Percentiles rank a stretch among this genome's conserved stretches.
Conservation (phyloP, 2,888 invertebrate species). For the Parnassius mnemosyne region DNA sequence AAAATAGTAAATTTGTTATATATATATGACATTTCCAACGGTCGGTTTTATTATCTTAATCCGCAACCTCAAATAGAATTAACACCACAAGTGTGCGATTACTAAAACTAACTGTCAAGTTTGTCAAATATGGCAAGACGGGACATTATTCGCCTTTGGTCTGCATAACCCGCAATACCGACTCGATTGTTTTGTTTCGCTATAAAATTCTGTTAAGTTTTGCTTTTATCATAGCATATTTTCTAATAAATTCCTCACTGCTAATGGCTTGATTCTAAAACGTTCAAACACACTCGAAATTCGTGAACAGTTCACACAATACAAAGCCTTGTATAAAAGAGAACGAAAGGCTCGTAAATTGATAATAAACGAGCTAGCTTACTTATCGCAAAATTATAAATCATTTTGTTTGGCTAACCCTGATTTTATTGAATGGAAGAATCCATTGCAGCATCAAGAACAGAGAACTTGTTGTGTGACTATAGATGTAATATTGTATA, state of each 20-base stretch:
- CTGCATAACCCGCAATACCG: no score
- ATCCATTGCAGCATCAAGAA: constrained; percentile 11
- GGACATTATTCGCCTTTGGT: no score
- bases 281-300: constrained; percentile 22
- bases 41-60: no score
- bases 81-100: no score
- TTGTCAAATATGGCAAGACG: no score
- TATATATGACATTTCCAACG: no score
- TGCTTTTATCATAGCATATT: no score
- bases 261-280: constrained; percentile 3
- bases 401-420: constrained; percentile 21
- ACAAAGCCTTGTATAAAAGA: constrained; percentile 13
- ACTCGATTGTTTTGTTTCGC: no score
- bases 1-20: no score
- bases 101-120: no score
- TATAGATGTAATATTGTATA: neutral
- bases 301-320: constrained; percentile 10
- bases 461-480: constrained; percentile 11
- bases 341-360: constrained; percentile 15
- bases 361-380: constrained; percentile 15
- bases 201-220: no score
- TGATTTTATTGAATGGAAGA: constrained; percentile 25
- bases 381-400: constrained; percentile 23
- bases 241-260: neutral
- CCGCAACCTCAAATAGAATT: no score